Conservation (phyloP, 2,113 vertebrate genomes). For the Phalacrocorax pelagicus region DNA sequence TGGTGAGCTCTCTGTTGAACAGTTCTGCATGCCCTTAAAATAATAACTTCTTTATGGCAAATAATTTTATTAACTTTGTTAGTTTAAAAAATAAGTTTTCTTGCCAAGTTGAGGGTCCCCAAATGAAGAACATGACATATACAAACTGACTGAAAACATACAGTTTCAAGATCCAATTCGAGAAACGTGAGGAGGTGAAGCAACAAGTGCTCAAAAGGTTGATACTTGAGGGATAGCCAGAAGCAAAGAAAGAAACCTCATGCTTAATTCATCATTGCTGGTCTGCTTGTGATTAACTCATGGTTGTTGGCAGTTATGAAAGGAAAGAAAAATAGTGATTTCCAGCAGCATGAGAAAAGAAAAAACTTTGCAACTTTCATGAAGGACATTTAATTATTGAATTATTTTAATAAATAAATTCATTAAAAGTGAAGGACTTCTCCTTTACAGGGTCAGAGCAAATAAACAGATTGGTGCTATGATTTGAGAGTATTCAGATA, state of each 20-base stretch:
- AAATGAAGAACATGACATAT: neutral
- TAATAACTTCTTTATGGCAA: neutral
- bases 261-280: neutral
- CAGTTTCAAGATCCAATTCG: neutral
- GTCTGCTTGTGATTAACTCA: neutral
- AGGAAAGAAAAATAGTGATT: neutral
- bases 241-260: constrained; percentile 3
- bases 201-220: neutral
- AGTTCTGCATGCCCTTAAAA: neutral
- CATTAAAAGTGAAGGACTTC: neutral
- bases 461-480: neutral
- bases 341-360: neutral
- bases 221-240: neutral
- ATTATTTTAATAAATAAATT: neutral
- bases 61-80: neutral
- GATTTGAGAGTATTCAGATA: neutral
- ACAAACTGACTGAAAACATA: neutral
- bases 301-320: neutral
- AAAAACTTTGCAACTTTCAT: neutral
- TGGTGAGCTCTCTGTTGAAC: neutral
- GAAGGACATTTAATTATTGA: neutral
- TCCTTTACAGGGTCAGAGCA: neutral
- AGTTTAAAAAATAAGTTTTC: neutral
- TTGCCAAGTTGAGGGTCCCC: neutral
- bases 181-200: neutral